Percentiles rank a stretch among this genome's conserved stretches.
phyloP scores from a whole-genome alignment of 2,888 invertebrate species.

The Calliphora vomitoria region DNA sequence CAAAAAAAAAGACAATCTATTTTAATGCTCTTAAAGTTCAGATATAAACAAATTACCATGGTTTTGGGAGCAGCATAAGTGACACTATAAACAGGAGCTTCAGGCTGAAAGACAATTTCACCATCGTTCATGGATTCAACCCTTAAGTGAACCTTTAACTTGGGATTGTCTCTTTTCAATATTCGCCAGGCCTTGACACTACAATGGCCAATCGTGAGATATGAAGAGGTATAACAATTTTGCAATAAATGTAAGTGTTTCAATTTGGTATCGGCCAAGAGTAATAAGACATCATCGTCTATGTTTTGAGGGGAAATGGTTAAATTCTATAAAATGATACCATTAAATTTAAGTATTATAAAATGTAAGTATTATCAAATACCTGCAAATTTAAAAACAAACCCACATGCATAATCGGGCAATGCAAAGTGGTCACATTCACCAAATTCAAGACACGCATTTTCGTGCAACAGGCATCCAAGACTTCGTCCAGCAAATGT shows the following conservation, averaged over 20 bases:
- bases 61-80: conserved; percentile 88
- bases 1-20: background rate
- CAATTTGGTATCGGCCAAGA: conserved; percentile 87
- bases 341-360: no score
- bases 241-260: conserved; percentile 90
- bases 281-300: conserved; percentile 89
- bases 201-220: conserved; percentile 85
- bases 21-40: background rate
- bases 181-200: conserved; percentile 85
- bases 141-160: conserved; percentile 89
- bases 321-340: conserved; percentile 85
- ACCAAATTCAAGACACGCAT: conserved; percentile 88
- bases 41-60: conserved; percentile 83
- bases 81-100: conserved; percentile 89
- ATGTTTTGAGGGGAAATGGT: conserved; percentile 90
- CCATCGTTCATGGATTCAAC: conserved; percentile 87
- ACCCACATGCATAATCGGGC: conserved; percentile 90
- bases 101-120: conserved; percentile 88
- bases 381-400: conserved; percentile 90
- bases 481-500: conserved; percentile 90
- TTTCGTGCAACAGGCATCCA: conserved; percentile 87
- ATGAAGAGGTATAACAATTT: conserved; percentile 88
- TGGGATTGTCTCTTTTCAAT: conserved; percentile 86
- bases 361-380: no score
- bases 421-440: conserved; percentile 89